These are phyloP conservation scores for Magallana angulata DNA, from an alignment of 1,140 invertebrate genomes.

Conservation along the genomic window DNA sequence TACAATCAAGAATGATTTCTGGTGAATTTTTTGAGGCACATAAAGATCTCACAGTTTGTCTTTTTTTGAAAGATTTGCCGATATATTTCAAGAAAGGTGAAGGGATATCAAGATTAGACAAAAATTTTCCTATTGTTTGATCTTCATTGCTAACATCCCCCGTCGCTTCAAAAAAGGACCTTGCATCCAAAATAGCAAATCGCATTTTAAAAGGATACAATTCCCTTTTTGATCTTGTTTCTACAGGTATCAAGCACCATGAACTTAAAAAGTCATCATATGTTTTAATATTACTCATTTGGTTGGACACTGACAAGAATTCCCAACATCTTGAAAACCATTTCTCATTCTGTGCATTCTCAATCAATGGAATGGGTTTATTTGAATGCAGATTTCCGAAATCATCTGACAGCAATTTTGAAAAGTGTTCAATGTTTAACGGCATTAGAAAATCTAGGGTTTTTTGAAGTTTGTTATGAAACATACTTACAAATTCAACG, in stretches of 20 bases:
- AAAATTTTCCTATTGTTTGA: neutral
- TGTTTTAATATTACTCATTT: neutral
- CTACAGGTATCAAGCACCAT: neutral
- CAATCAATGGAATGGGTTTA: neutral
- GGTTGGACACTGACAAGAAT: neutral
- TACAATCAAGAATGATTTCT: neutral
- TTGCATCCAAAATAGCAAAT: neutral
- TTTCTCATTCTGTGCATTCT: neutral
- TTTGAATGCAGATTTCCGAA: neutral
- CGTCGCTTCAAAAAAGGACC: neutral
- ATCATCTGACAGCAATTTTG: neutral
- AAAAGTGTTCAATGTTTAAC: neutral
- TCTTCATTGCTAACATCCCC: neutral
- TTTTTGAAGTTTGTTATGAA: neutral
- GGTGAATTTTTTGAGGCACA: neutral
- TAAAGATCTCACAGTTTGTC: neutral
- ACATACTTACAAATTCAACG: neutral
- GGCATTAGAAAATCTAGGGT: neutral
- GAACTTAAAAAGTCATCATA: neutral
- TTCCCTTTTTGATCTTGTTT: neutral
- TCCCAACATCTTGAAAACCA: neutral
- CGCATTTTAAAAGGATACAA: conserved; percentile 12
- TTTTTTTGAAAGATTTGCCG: neutral
- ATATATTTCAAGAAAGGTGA: neutral
- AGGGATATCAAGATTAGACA: neutral